Evolutionary conservation across 2,888 invertebrate genomes (phyloP).

Genomic region (Polydrusus cervinus): DNA sequence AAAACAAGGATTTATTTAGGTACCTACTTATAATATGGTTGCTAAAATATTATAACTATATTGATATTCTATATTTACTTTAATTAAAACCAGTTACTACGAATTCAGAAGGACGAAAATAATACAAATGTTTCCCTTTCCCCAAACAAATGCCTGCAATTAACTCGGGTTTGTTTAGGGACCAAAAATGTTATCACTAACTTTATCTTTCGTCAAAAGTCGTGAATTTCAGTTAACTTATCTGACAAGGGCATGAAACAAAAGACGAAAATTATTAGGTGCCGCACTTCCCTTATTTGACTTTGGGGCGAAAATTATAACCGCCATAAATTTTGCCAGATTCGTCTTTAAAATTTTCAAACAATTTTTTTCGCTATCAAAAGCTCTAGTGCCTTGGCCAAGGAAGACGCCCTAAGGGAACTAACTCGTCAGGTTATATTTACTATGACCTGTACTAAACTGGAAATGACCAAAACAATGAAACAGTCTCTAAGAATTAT

Average conservation of each 20-base stretch:
- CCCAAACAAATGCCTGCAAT: slow-evolving; percentile 18
- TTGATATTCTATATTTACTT: neutral
- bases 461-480: no score
- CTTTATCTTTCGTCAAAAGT: slow-evolving; percentile 30
- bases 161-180: slow-evolving; percentile 20
- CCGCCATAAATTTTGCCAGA: slow-evolving; percentile 16
- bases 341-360: neutral
- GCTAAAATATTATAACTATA: neutral
- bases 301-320: slow-evolving; percentile 11
- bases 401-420: no score
- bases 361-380: neutral
- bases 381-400: neutral
- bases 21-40: neutral
- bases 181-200: slow-evolving; percentile 25
- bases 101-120: neutral
- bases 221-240: slow-evolving; percentile 27
- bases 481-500: no score
- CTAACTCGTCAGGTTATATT: no score
- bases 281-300: slow-evolving; percentile 24
- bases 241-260: slow-evolving; percentile 13
- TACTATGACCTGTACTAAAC: no score
- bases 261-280: slow-evolving; percentile 27
- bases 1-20: neutral
- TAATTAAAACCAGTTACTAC: slow-evolving; percentile 11
- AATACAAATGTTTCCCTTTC: slow-evolving; percentile 13